Evolutionary conservation across 2,113 vertebrate genomes (phyloP).

Genomic region (Ornithorhynchus anatinus): DNA sequence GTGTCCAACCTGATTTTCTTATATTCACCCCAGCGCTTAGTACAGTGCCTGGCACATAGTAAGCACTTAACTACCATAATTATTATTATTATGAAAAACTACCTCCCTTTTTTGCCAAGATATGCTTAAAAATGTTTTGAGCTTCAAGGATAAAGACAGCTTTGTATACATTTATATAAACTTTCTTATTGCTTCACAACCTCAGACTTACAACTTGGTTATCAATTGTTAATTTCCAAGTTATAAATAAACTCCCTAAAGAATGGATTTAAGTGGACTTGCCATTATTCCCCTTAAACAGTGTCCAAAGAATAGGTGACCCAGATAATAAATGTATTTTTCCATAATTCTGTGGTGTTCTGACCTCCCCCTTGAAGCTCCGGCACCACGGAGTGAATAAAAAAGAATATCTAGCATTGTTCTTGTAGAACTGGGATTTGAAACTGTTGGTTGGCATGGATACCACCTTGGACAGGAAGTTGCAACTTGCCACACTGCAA

Average conservation of each 20-base stretch:
- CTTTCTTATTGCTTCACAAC: not conserved
- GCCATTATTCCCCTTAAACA: not conserved
- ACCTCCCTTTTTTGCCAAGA: too few species aligned
- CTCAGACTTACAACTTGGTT: not conserved
- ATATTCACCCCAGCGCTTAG: too few species aligned
- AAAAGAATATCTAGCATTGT: conserved; percentile 12
- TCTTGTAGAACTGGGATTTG: conserved; percentile 12
- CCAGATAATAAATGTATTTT: conserved; percentile 9
- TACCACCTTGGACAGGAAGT: conserved; percentile 50
- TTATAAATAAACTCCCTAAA: too few species aligned
- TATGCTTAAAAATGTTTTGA: too few species aligned
- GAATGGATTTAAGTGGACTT: not conserved
- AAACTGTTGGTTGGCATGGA: not conserved
- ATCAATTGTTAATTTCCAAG: too few species aligned
- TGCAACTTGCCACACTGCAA: conserved; percentile 26
- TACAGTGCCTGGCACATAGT: too few species aligned
- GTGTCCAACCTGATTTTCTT: too few species aligned
- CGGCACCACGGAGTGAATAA: conserved; percentile 13
- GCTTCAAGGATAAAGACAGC: not conserved
- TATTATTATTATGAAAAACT: too few species aligned
- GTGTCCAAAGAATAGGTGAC: conserved; percentile 2
- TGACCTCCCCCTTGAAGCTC: not conserved
- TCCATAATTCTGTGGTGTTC: not conserved
- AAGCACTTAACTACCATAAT: too few species aligned
- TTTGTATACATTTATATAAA: not conserved